Percentiles rank a stretch among this genome's conserved stretches.
Evolutionary conservation across 2,888 invertebrate species (phyloP).

Genomic region (Pollenia labialis): DNA sequence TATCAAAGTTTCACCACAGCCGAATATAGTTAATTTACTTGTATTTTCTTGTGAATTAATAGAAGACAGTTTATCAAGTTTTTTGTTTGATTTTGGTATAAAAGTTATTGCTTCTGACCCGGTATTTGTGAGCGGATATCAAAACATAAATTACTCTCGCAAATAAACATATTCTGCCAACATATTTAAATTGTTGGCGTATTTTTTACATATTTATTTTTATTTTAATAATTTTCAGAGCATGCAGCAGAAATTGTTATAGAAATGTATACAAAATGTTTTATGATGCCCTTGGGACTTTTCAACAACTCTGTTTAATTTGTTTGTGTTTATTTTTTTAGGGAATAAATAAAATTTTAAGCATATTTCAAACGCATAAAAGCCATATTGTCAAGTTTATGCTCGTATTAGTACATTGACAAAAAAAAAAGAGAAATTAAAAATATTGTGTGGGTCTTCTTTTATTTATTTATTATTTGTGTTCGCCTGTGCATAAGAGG

Average conservation of each 20-base stretch:
- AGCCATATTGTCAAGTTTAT: constrained; percentile 31
- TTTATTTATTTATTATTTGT: neutral
- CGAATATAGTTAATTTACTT: too few relatives aligned
- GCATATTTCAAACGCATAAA: constrained; percentile 20
- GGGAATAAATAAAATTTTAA: neutral
- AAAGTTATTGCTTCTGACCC: neutral
- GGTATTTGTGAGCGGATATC: neutral
- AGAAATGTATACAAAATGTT: neutral
- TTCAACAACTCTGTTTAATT: neutral
- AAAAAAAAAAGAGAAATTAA: constrained; percentile 11
- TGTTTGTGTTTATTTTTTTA: neutral
- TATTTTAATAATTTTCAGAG: neutral
- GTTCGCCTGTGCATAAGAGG: neutral
- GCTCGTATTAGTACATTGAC: constrained; percentile 10
- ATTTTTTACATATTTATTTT: neutral
- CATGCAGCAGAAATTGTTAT: neutral
- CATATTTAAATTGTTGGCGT: constrained; percentile 6
- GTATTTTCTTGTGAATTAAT: constrained; percentile 10
- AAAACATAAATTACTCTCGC: neutral
- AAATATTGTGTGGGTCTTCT: neutral
- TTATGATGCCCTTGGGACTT: constrained; percentile 36
- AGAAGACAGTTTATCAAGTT: constrained; percentile 48
- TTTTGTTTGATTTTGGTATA: neutral
- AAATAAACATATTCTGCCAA: constrained; percentile 19
- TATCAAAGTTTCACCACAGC: too few relatives aligned